A percentile compares a stretch with the other conserved stretches of the same genome.
These are phyloP conservation scores for Cottoperca gobio DNA, from an alignment of 2,797 vertebrate species.

Conservation along the genomic window DNA sequence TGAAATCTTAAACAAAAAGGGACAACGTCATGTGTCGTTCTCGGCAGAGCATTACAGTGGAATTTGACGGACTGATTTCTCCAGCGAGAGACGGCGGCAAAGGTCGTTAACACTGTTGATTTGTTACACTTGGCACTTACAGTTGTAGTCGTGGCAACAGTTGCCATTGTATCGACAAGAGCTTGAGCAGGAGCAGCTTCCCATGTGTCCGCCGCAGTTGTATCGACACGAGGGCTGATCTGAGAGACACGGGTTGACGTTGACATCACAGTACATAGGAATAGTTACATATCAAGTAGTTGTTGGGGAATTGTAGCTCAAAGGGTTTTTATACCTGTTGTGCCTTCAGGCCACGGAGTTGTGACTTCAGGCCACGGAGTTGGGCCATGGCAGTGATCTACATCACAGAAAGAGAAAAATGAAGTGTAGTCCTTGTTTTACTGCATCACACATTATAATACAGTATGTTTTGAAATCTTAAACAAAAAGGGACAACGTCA, in stretches of 20 bases:
- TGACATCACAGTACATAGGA: no score
- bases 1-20: not conserved
- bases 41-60: not conserved
- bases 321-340: no score
- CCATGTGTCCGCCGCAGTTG: not conserved
- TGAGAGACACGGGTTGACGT: constrained; percentile 31
- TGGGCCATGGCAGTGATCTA: no score
- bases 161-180: constrained; percentile 61
- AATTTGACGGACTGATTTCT: not conserved
- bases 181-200: constrained; percentile 66
- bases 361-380: no score
- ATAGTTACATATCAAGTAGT: no score
- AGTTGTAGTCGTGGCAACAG: constrained; percentile 67
- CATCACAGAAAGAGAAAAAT: no score
- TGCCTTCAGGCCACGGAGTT: no score
- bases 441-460: not conserved
- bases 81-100: not conserved
- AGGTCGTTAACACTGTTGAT: not conserved
- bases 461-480: not conserved
- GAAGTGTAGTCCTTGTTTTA: not conserved
- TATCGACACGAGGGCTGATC: constrained; percentile 32
- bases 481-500: not conserved
- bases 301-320: no score
- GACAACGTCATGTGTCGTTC: not conserved
- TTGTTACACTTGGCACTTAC: constrained; percentile 48